Percentiles rank a stretch among this genome's conserved stretches.
Conservation (phyloP, 1,140 invertebrate species). For the Drosophila teissieri region DNA sequence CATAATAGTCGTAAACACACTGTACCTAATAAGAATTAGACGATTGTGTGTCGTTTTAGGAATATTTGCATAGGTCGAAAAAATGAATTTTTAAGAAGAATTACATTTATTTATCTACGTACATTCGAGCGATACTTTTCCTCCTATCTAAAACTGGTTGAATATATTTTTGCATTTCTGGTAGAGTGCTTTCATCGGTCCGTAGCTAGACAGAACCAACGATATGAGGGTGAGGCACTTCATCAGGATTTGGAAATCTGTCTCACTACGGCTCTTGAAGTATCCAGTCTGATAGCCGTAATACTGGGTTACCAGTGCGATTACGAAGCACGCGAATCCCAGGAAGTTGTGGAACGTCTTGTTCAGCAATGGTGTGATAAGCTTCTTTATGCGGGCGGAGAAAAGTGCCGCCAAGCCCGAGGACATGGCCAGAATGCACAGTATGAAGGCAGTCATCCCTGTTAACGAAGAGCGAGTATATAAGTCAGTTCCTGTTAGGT, state of each 20-base stretch:
- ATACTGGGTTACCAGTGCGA: constrained; percentile 72
- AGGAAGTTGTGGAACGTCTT: constrained; percentile 78
- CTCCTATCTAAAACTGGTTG: constrained; percentile 49
- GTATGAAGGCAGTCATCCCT: constrained; percentile 71
- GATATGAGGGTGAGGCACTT: constrained; percentile 68
- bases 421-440: constrained; percentile 65
- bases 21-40: neutral
- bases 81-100: neutral
- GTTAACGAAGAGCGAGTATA: neutral
- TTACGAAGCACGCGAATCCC: constrained; percentile 70
- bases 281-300: constrained; percentile 81
- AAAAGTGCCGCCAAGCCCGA: constrained; percentile 72
- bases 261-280: constrained; percentile 48
- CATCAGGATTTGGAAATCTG: constrained; percentile 65
- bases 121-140: constrained; percentile 21
- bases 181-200: constrained; percentile 71
- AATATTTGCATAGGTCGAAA: constrained; percentile 16
- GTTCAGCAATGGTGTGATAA: constrained; percentile 68
- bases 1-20: constrained; percentile 17
- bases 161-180: constrained; percentile 55
- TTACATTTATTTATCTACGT: constrained; percentile 27
- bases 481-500: neutral
- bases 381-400: constrained; percentile 62
- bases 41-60: neutral
- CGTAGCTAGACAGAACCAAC: constrained; percentile 61